Evolutionary conservation across 2,113 vertebrate genomes (phyloP).

Genomic region (Lagopus leucura): DNA sequence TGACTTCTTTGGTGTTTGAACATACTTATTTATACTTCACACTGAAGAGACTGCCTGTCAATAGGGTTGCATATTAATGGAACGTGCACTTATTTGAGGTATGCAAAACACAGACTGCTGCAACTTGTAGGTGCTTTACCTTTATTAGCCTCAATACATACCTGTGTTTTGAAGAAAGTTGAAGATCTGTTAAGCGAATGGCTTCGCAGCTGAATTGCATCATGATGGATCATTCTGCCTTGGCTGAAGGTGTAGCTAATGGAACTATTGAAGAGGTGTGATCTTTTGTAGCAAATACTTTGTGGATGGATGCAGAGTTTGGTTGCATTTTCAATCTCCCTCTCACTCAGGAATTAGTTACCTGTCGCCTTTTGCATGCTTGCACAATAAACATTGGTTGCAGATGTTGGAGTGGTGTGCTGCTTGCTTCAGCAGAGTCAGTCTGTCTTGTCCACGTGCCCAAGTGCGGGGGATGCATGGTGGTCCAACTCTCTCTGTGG

Average conservation of each 20-base stretch:
- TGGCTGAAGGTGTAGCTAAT: background rate
- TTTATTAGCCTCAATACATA: background rate
- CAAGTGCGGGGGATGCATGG: rapidly evolving
- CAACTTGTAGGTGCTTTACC: background rate
- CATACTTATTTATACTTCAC: background rate
- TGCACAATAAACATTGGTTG: rapidly evolving
- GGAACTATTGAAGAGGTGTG: background rate
- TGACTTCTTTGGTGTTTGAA: background rate
- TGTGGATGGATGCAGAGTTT: rapidly evolving
- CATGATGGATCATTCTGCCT: background rate
- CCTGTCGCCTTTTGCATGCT: rapidly evolving
- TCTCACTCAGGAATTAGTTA: background rate
- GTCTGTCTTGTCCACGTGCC: rapidly evolving
- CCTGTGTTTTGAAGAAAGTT: background rate
- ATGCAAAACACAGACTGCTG: background rate
- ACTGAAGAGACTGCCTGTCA: background rate
- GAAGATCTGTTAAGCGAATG: background rate
- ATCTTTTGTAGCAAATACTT: background rate
- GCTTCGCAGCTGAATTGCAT: background rate
- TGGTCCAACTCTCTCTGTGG: background rate
- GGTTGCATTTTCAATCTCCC: background rate
- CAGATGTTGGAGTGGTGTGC: background rate
- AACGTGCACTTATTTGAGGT: background rate
- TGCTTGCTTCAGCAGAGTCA: background rate
- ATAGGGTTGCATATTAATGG: background rate